Conservation (phyloP, 2,888 invertebrate genomes). For the Leucophora obtusa region DNA sequence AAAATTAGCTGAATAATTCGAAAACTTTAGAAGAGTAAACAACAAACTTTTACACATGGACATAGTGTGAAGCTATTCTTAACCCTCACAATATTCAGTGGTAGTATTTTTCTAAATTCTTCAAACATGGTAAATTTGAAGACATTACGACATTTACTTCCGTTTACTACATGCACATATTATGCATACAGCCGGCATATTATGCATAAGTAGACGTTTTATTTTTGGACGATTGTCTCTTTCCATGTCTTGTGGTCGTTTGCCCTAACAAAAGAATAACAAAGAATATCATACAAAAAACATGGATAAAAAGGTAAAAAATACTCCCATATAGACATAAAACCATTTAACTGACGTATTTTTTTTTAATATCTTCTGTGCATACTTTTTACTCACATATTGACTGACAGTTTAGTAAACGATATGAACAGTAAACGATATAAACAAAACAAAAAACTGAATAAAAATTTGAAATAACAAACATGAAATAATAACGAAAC, state of each 20-base stretch:
- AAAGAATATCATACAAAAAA: constrained; percentile 32
- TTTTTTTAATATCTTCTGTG: no score
- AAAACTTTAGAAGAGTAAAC: background rate
- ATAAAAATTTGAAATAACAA: constrained; percentile 26
- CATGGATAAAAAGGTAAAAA: constrained; percentile 6
- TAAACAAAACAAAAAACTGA: constrained; percentile 32
- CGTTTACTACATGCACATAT: constrained; percentile 41
- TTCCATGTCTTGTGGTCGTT: constrained; percentile 39
- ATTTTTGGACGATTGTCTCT: constrained; percentile 26
- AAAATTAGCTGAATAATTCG: background rate
- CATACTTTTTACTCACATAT: no score
- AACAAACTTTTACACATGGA: background rate
- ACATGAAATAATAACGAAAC: constrained; percentile 51
- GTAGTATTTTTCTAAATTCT: background rate
- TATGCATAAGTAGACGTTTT: constrained; percentile 33
- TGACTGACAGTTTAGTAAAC: constrained; percentile 7
- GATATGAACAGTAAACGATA: no score
- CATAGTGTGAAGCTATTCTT: background rate
- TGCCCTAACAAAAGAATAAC: constrained; percentile 40
- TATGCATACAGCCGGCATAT: constrained; percentile 29
- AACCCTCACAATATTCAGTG: constrained; percentile 8
- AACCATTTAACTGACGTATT: constrained; percentile 50
- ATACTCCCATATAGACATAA: constrained; percentile 34
- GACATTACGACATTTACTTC: constrained; percentile 53
- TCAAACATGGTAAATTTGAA: constrained; percentile 41